phyloP scores from a whole-genome alignment of 2,888 invertebrate species.

The Acrocera orbiculus region DNA sequence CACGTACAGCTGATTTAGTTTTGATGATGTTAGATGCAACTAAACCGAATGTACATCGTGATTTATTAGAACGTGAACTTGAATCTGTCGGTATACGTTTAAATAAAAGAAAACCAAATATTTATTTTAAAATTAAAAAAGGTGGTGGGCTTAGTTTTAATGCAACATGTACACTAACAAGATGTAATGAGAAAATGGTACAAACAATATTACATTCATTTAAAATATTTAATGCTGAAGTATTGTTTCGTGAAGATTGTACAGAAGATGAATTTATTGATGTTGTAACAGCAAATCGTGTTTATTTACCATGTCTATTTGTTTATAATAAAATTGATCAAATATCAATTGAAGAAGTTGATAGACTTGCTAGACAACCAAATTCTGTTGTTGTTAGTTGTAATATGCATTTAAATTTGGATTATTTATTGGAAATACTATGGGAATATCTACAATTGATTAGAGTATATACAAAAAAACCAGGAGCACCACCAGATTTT shows the following conservation, averaged over 20 bases:
- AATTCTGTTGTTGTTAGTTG: slow-evolving; percentile 92
- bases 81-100: slow-evolving; percentile 95
- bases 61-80: slow-evolving; percentile 80
- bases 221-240: slow-evolving; percentile 92
- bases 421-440: slow-evolving; percentile 74
- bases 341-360: slow-evolving; percentile 96
- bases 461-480: slow-evolving; percentile 96
- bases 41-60: slow-evolving; percentile 90
- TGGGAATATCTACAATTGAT: slow-evolving; percentile 93
- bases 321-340: slow-evolving; percentile 99
- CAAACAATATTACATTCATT: slow-evolving; percentile 97
- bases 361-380: slow-evolving; percentile 74
- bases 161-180: slow-evolving; percentile 82
- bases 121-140: slow-evolving; percentile 95
- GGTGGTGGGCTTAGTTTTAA: slow-evolving; percentile 95
- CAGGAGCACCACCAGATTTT: slow-evolving; percentile 92
- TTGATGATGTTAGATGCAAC: slow-evolving; percentile 99
- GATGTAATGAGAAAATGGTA: slow-evolving; percentile 90
- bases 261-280: slow-evolving; percentile 94
- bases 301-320: slow-evolving; percentile 92
- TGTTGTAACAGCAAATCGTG: slow-evolving; percentile 88
- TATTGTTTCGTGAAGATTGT: slow-evolving; percentile 90
- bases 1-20: slow-evolving; percentile 91
- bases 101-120: slow-evolving; percentile 89
- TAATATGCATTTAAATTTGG: slow-evolving; percentile 96